Evolutionary conservation across 2,888 invertebrate species (phyloP), one percentile per base, ranked within the genome.

Genomic region (Salticus scenicus): DNA sequence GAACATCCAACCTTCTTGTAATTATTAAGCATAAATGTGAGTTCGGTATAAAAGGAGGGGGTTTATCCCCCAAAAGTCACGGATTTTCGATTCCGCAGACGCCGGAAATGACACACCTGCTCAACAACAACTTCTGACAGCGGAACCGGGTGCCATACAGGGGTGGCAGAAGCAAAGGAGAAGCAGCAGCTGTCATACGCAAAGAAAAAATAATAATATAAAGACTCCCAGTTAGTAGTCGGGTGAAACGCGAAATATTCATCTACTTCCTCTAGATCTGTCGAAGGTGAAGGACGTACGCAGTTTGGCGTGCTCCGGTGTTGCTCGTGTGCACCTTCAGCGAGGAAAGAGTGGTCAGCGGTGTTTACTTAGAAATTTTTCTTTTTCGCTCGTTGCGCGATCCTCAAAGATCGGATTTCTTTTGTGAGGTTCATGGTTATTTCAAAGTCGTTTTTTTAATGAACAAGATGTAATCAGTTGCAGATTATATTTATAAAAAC

Each of bases 41-140:
- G n/a, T n/a, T n/a, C n/a, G n/a, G n/a, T n/a, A n/a, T n/a, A n/a
- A n/a, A n/a, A n/a, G n/a, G n/a, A 69, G 31, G 31, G 41, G 2
- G 14, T 31, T 10, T 20, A n/a, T 24, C 72, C 64, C 79, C 66
- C 67, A 33, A 70, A 70, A 70, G 70, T 70, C 77, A 78, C 69
- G 69, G 72, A 73, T 66, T 72, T 70, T 66, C 67, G 31, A 66
- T 72, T 42, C 57, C 67, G 72, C 76, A 83, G 77, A 77, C 74
- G 78, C 78, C 84, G 84, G 84, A 84, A 84, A 70, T 84, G 84
- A 84, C 84, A 84, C 84, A 84, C 84, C 84, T 84, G 84, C 70
- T 69, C 31, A 79, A 47, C 67, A 74, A 47, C 67, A 67, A 83
- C 69, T 78, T 78, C 67, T 74, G 78, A 64, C 73, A 79, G 70